These are phyloP conservation scores for Fulmarus glacialis DNA, from an alignment of 2,113 vertebrate genomes.

Conservation along the genomic window DNA sequence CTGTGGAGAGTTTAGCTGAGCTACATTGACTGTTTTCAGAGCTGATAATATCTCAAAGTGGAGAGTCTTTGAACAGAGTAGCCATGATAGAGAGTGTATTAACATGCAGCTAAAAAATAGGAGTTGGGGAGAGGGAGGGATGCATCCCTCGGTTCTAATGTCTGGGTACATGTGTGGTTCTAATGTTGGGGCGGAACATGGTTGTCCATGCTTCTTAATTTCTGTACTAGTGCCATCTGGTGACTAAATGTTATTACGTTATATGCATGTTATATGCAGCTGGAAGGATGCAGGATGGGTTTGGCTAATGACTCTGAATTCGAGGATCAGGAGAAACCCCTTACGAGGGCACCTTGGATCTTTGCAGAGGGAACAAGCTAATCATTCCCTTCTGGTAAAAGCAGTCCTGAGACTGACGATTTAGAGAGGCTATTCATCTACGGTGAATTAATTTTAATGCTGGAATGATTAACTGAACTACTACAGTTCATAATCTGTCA, in stretches of 20 bases:
- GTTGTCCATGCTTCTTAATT: background rate
- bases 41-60: background rate
- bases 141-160: background rate
- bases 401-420: background rate
- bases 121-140: background rate
- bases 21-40: background rate
- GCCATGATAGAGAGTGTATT: background rate
- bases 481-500: background rate
- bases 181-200: background rate
- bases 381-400: background rate
- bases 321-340: background rate
- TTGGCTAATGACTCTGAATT: background rate
- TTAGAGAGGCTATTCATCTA: background rate
- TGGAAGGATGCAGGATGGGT: background rate
- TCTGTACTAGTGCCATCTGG: slow-evolving; percentile 48
- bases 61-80: background rate
- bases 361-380: background rate
- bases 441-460: background rate
- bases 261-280: too few species aligned
- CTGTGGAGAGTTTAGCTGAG: background rate
- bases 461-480: background rate
- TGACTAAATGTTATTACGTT: background rate
- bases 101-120: background rate
- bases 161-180: too few species aligned
- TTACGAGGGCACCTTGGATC: background rate